Percentiles rank a stretch among this genome's conserved stretches.
phyloP scores from a whole-genome alignment of 2,888 invertebrate species.

The Nomada hirtipes region DNA sequence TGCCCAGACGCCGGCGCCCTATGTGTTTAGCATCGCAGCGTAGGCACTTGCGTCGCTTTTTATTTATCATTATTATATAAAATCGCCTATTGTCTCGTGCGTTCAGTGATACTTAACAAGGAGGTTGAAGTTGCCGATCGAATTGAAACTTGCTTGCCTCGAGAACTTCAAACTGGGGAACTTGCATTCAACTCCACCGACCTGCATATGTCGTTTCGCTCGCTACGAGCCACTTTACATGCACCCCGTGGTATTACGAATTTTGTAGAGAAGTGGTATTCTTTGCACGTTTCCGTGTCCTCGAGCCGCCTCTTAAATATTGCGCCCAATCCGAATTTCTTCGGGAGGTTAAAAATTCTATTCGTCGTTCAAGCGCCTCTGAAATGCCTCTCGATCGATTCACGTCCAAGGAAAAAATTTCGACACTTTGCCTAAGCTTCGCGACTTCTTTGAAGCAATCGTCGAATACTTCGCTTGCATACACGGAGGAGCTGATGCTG shows the following conservation, averaged over 20 bases:
- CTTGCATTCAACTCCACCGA: not conserved
- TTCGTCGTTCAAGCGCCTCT: not conserved
- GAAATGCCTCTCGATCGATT: not conserved
- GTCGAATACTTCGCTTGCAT: not conserved
- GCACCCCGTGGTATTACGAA: slow-evolving; percentile 17
- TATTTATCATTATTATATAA: not conserved
- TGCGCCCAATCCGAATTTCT: not conserved
- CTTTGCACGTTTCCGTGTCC: slow-evolving; percentile 23
- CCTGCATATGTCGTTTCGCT: slow-evolving; percentile 10
- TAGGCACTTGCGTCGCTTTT: not conserved
- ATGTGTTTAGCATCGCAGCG: not conserved
- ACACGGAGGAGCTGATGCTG: too few species aligned
- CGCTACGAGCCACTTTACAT: slow-evolving; percentile 24
- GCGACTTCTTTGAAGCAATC: too few species aligned
- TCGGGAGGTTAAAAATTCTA: not conserved
- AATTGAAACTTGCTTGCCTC: slow-evolving; percentile 27
- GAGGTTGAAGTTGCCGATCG: slow-evolving; percentile 34
- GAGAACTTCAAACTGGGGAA: not conserved
- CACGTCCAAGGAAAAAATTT: too few species aligned
- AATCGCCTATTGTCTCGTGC: too few species aligned
- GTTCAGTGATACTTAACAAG: slow-evolving; percentile 23
- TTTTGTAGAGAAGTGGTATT: slow-evolving; percentile 43
- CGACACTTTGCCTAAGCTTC: too few species aligned
- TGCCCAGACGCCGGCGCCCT: slow-evolving; percentile 8
- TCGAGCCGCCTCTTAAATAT: not conserved